Conservation (phyloP, 2,888 invertebrate genomes). For the Nephrotoma appendiculata region DNA sequence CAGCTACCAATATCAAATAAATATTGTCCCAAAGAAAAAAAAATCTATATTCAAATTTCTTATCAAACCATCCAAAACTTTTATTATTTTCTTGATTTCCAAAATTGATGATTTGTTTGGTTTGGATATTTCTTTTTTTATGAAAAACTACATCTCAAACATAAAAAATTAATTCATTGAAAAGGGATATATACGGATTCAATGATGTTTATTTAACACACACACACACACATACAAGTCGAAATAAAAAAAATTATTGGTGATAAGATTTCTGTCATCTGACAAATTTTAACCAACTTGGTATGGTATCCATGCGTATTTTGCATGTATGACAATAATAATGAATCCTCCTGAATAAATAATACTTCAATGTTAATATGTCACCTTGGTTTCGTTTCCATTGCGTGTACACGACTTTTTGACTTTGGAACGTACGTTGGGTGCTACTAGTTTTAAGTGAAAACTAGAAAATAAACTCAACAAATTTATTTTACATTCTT, state of each 20-base stretch:
- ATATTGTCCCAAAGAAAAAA: not conserved
- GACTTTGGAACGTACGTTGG: too few relatives aligned
- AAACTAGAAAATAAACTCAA: too few relatives aligned
- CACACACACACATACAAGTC: not conserved
- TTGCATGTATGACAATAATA: not conserved
- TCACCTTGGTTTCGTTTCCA: not conserved
- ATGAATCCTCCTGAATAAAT: not conserved
- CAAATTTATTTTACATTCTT: too few relatives aligned
- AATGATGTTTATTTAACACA: not conserved
- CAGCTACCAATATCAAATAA: not conserved
- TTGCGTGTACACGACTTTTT: too few relatives aligned
- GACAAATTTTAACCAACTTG: not conserved
- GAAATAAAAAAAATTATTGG: not conserved
- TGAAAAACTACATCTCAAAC: not conserved
- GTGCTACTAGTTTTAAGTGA: too few relatives aligned
- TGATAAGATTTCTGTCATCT: not conserved
- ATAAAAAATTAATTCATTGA: not conserved
- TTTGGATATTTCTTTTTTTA: not conserved
- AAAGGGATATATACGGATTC: not conserved
- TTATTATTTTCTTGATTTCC: not conserved
- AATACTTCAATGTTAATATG: not conserved
- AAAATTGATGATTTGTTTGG: not conserved
- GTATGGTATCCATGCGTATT: not conserved
- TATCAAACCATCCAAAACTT: not conserved
- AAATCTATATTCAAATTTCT: not conserved